A percentile compares a stretch with the other conserved stretches of the same genome.
These are phyloP conservation scores for Hemistola chrysoprasaria DNA, from an alignment of 2,888 invertebrate species.

Conservation along the genomic window DNA sequence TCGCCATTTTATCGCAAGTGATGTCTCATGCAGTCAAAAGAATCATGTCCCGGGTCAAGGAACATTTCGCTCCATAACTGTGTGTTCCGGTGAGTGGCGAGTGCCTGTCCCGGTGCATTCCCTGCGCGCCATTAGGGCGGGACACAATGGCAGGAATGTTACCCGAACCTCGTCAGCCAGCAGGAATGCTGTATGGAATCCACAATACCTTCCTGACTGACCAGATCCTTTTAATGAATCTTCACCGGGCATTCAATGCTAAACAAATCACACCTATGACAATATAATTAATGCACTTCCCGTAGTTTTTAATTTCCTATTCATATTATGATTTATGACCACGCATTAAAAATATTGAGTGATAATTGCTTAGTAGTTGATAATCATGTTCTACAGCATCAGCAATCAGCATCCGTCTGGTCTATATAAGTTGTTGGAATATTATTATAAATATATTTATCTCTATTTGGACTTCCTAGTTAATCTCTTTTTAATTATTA, in stretches of 20 bases:
- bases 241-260: constrained; percentile 20
- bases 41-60: constrained; percentile 30
- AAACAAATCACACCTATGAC: constrained; percentile 16
- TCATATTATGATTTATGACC: constrained; percentile 29
- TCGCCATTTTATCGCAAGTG: constrained; percentile 8
- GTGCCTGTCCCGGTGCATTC: constrained; percentile 56
- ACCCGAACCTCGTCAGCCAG: constrained; percentile 43
- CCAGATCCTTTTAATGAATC: constrained; percentile 13
- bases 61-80: constrained; percentile 37
- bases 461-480: constrained; percentile 25
- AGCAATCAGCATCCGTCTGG: constrained; percentile 18
- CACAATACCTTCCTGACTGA: constrained; percentile 46
- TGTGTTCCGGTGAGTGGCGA: constrained; percentile 52
- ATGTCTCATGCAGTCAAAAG: constrained; percentile 38
- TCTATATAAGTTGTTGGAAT: constrained; percentile 18
- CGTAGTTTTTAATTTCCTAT: constrained; percentile 35
- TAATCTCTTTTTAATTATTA: too few species aligned
- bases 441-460: constrained; percentile 19
- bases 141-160: constrained; percentile 56
- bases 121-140: constrained; percentile 45
- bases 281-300: constrained; percentile 25
- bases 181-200: constrained; percentile 66
- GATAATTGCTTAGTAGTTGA: constrained; percentile 35
- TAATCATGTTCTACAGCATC: constrained; percentile 21
- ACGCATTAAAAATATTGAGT: constrained; percentile 26